Conservation (phyloP, 2,797 vertebrate genomes). For the Silurus aristotelis region DNA sequence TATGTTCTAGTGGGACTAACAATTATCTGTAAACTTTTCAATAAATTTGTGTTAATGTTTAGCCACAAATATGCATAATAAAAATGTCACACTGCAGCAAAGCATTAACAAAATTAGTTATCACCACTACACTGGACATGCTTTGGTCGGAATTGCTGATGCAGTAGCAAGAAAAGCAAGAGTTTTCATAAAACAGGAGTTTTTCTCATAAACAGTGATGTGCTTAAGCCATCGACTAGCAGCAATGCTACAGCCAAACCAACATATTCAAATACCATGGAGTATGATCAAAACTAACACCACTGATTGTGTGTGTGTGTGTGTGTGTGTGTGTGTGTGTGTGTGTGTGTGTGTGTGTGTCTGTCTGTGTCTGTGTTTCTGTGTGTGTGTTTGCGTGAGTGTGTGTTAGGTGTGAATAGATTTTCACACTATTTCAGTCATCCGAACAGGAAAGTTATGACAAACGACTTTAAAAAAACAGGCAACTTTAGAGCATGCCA, state of each 20-base stretch:
- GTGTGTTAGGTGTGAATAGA: constrained; percentile 73
- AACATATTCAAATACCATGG: constrained; percentile 64
- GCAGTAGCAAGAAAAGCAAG: constrained; percentile 73
- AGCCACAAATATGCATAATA: constrained; percentile 30
- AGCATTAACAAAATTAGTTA: constrained; percentile 56
- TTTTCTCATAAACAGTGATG: constrained; percentile 77
- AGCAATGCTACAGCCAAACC: constrained; percentile 55
- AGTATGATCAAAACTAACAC: constrained; percentile 72
- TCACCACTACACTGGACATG: constrained; percentile 68
- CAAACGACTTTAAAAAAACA: constrained; percentile 72
- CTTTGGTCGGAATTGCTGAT: constrained; percentile 73
- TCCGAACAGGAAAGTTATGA: constrained; percentile 80
- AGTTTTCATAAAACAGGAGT: constrained; percentile 78
- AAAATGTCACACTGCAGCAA: constrained; percentile 21
- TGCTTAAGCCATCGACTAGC: constrained; percentile 64
- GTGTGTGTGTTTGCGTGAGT: constrained; percentile 54
- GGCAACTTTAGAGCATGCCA: constrained; percentile 68
- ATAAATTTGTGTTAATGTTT: constrained; percentile 30
- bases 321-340: constrained; percentile 26
- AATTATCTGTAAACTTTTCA: constrained; percentile 20
- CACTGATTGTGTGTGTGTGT: constrained; percentile 3
- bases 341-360: constrained; percentile 29
- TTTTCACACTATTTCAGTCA: constrained; percentile 78
- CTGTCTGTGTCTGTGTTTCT: constrained; percentile 16
- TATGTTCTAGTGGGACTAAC: neutral